Percentiles rank a stretch among this genome's conserved stretches.
Evolutionary conservation across 2,888 invertebrate species (phyloP).

Genomic region (Melanargia galathea): DNA sequence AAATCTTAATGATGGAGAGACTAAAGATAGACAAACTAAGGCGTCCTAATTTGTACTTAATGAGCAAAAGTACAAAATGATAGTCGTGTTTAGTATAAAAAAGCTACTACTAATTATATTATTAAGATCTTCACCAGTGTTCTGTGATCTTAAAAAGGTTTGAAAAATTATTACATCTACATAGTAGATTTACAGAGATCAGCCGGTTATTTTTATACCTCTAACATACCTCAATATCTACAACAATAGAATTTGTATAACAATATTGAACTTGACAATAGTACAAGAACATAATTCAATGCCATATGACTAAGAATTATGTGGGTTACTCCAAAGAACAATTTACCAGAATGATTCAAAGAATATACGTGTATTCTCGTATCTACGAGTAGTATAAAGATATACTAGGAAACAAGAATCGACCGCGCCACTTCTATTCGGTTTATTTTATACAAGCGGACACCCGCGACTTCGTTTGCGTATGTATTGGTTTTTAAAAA

Average conservation of each 20-base stretch:
- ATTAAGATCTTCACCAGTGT: too few species aligned
- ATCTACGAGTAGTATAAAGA: too few species aligned
- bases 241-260: conserved; percentile 1
- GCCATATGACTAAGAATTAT: conserved; percentile 8
- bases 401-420: not conserved
- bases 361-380: too few species aligned
- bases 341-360: not conserved
- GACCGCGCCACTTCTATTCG: too few species aligned
- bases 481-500: too few species aligned
- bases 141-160: too few species aligned
- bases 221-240: not conserved
- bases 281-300: conserved; percentile 7
- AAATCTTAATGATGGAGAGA: too few species aligned
- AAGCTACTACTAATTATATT: not conserved
- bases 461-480: too few species aligned
- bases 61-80: not conserved
- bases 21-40: too few species aligned
- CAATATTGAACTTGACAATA: conserved; percentile 11
- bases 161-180: too few species aligned
- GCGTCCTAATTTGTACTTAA: too few species aligned
- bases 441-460: too few species aligned
- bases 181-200: not conserved
- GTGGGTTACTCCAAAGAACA: conserved; percentile 6
- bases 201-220: not conserved
- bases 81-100: not conserved